Evolutionary conservation across 2,797 vertebrate species (phyloP).

Genomic region (Anguilla obscura): DNA sequence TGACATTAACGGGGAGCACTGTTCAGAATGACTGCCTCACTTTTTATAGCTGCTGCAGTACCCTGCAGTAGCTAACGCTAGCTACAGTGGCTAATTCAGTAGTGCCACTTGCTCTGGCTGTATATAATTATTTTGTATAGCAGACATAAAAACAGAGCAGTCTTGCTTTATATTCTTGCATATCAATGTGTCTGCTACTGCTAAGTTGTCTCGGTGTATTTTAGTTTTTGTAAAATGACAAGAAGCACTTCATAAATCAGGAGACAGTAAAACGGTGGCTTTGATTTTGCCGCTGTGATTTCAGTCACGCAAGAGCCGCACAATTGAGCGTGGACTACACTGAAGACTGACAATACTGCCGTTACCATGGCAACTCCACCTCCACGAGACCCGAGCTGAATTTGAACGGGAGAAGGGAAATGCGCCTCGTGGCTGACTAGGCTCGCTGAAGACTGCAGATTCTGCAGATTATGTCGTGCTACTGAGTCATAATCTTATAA

Average conservation of each 20-base stretch:
- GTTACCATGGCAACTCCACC: background rate
- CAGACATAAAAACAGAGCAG: background rate
- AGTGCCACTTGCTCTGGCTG: background rate
- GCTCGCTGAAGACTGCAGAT: conserved; percentile 5
- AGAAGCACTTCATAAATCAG: background rate
- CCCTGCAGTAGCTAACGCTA: background rate
- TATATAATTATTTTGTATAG: background rate
- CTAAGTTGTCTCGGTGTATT: background rate
- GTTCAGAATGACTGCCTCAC: background rate
- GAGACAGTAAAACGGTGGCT: background rate
- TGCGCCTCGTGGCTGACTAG: background rate
- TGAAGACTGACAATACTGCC: background rate
- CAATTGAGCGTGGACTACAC: background rate
- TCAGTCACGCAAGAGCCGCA: background rate
- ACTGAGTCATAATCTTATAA: background rate
- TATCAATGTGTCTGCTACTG: background rate
- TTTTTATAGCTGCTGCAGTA: background rate
- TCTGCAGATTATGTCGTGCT: background rate
- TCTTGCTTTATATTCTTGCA: background rate
- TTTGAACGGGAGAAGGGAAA: background rate
- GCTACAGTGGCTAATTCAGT: background rate
- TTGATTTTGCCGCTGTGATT: background rate
- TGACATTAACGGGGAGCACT: background rate
- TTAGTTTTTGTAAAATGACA: background rate
- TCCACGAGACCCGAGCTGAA: conserved; percentile 21